Evolutionary conservation across 2,797 vertebrate genomes (phyloP).

Genomic region (Anas georgica): DNA sequence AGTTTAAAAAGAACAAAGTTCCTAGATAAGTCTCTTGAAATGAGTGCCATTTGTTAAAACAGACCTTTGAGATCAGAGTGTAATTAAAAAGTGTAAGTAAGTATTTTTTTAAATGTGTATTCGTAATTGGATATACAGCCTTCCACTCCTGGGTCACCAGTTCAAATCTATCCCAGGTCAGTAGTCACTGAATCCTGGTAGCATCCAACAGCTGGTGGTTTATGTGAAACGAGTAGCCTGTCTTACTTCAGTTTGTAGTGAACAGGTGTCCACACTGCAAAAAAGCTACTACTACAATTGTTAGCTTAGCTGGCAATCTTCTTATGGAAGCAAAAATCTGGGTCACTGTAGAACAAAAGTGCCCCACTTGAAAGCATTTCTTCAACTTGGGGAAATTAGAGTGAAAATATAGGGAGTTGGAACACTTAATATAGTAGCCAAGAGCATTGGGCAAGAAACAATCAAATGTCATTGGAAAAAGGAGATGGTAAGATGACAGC

Average conservation of each 20-base stretch:
- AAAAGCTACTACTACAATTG: constrained; percentile 45
- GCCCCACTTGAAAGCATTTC: neutral
- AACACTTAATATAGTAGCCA: neutral
- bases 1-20: neutral
- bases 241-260: constrained; percentile 53
- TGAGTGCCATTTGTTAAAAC: neutral
- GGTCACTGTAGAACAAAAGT: neutral
- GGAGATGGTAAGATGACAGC: neutral
- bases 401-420: neutral
- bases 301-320: constrained; percentile 22
- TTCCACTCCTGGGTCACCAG: constrained; percentile 66
- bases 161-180: constrained; percentile 61
- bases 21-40: neutral
- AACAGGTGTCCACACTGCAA: constrained; percentile 60
- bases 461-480: neutral
- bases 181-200: constrained; percentile 65
- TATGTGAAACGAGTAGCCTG: constrained; percentile 68
- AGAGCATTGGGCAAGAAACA: neutral
- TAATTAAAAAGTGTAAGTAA: constrained; percentile 30
- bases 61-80: neutral
- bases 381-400: neutral
- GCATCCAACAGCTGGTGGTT: constrained; percentile 66
- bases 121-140: constrained; percentile 55
- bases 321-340: neutral
- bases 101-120: neutral